Percentiles rank a stretch among this genome's conserved stretches.
Evolutionary conservation across 2,113 vertebrate species (phyloP).

Genomic region (Entelurus aequoreus): DNA sequence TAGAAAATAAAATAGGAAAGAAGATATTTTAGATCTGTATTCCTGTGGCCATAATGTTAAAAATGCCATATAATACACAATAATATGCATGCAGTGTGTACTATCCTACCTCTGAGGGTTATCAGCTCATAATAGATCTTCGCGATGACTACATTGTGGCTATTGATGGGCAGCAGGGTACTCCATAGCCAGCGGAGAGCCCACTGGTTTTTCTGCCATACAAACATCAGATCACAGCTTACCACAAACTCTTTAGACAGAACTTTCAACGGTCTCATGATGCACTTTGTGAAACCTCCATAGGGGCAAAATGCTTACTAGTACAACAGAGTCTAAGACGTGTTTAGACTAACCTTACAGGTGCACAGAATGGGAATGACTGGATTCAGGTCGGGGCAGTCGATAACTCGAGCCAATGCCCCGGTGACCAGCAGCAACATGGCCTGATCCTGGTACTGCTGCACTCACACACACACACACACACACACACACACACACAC

Average conservation of each 20-base stretch:
- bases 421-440: conserved; percentile 61
- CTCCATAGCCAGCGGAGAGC: conserved; percentile 47
- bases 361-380: conserved; percentile 37
- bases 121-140: conserved; percentile 22
- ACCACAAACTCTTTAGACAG: neutral
- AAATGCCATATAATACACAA: too few relatives aligned
- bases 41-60: too few relatives aligned
- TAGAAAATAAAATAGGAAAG: too few relatives aligned
- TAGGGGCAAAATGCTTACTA: too few relatives aligned
- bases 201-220: conserved; percentile 49
- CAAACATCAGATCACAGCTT: neutral
- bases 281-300: too few relatives aligned
- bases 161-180: conserved; percentile 9
- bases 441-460: conserved; percentile 65
- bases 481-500: neutral
- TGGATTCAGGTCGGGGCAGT: conserved; percentile 24
- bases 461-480: neutral
- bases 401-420: conserved; percentile 49
- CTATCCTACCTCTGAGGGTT: conserved; percentile 26
- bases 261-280: neutral
- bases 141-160: conserved; percentile 16
- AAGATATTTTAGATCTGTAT: too few relatives aligned
- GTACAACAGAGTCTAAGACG: too few relatives aligned
- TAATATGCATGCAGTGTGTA: too few relatives aligned
- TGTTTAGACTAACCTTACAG: conserved; percentile 45